Percentiles rank a stretch among this genome's conserved stretches.
Conservation (phyloP, 2,797 vertebrate species). For the Ctenochaetus hawaiiensis region DNA sequence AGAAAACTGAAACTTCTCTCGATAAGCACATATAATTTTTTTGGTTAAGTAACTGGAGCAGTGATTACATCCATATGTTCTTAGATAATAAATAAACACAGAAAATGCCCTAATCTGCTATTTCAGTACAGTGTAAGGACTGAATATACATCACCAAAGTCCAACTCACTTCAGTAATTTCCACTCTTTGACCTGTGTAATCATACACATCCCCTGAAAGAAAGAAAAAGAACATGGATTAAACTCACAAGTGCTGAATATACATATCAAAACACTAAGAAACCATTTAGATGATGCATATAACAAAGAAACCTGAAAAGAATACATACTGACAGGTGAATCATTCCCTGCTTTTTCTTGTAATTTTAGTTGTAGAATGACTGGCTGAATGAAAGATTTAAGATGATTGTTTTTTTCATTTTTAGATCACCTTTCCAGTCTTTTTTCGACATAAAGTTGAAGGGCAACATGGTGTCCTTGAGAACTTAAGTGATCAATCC, state of each 20-base stretch:
- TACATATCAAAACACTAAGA: not conserved
- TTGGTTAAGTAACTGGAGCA: not conserved
- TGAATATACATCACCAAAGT: not conserved
- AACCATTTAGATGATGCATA: not conserved
- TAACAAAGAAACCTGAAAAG: not conserved
- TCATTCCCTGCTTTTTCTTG: not conserved
- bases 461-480: too few species aligned
- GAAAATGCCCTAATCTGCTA: not conserved
- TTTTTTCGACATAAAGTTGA: too few species aligned
- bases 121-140: not conserved
- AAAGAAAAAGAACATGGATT: not conserved
- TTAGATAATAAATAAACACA: not conserved
- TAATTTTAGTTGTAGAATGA: too few species aligned
- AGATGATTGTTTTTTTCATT: too few species aligned
- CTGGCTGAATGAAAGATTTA: too few species aligned
- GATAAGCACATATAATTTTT: not conserved
- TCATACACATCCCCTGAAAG: constrained; percentile 88
- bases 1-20: not conserved
- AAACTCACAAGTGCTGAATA: not conserved
- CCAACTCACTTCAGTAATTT: constrained; percentile 88
- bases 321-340: not conserved
- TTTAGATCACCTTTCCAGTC: too few species aligned
- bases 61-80: not conserved
- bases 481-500: too few species aligned
- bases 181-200: constrained; percentile 82